Percentiles rank a stretch among this genome's conserved stretches.
These are phyloP conservation scores for Antheraea mylitta DNA, from an alignment of 1,140 invertebrate genomes.

Conservation along the genomic window DNA sequence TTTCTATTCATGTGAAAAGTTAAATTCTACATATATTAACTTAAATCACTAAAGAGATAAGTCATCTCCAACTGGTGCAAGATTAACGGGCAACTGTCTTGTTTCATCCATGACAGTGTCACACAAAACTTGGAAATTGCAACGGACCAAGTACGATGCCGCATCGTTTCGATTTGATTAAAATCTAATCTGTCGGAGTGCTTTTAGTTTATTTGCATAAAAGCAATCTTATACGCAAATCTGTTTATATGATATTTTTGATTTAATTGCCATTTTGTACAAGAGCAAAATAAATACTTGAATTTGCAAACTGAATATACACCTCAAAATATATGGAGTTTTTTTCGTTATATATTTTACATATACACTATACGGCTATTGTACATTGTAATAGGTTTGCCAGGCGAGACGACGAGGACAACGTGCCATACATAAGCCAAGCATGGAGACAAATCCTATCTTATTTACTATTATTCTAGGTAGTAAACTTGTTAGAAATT, in stretches of 20 bases:
- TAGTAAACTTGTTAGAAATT: no score
- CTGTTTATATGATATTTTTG: not conserved
- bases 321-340: no score
- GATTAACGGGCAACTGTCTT: conserved; percentile 21
- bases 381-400: no score
- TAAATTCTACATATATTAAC: not conserved
- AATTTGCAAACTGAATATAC: not conserved
- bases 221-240: not conserved
- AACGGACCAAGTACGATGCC: conserved; percentile 10
- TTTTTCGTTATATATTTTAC: no score
- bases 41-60: not conserved
- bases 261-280: not conserved
- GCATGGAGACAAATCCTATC: no score
- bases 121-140: conserved; percentile 21
- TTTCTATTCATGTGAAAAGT: not conserved
- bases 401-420: no score
- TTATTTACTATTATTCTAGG: no score
- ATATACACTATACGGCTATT: no score
- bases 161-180: conserved; percentile 23
- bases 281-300: not conserved
- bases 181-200: conserved; percentile 23
- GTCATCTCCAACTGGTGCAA: conserved; percentile 9
- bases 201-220: conserved; percentile 7
- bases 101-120: conserved; percentile 15
- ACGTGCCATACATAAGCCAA: no score